Evolutionary conservation across 2,113 vertebrate genomes (phyloP).

Genomic region (Spheniscus mendiculus): DNA sequence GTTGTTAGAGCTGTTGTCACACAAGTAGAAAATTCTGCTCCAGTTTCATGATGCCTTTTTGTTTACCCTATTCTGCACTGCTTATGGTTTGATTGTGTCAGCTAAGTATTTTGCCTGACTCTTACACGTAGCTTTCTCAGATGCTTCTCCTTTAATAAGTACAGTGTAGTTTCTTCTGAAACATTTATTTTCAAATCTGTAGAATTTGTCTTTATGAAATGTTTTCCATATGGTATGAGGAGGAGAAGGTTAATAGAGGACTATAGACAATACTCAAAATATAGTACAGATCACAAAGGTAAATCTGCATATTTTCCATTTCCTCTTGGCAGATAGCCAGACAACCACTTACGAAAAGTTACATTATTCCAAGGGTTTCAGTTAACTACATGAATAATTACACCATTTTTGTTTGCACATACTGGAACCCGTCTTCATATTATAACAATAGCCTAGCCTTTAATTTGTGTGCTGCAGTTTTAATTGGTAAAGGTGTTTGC

Average conservation of each 20-base stretch:
- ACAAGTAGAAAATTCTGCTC: background rate
- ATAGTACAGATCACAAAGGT: background rate
- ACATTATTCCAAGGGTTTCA: background rate
- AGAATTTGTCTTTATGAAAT: background rate
- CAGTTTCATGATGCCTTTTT: background rate
- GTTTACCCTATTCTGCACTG: background rate
- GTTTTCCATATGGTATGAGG: background rate
- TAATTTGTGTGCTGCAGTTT: background rate
- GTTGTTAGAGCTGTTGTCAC: background rate
- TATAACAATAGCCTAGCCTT: background rate
- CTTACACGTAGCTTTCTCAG: background rate
- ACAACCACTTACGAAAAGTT: background rate
- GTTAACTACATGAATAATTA: conserved; percentile 2
- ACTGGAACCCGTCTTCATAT: background rate
- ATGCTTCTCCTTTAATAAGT: background rate
- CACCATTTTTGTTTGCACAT: background rate
- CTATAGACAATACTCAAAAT: background rate
- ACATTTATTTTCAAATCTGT: background rate
- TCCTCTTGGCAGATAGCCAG: background rate
- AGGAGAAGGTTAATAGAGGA: background rate
- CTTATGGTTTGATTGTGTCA: background rate
- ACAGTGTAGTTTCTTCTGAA: background rate
- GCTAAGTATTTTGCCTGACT: background rate
- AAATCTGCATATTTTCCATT: background rate
- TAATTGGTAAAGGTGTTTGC: background rate